Conservation (phyloP, 2,113 vertebrate genomes). For the Rhinopomastus cyanomelas region DNA sequence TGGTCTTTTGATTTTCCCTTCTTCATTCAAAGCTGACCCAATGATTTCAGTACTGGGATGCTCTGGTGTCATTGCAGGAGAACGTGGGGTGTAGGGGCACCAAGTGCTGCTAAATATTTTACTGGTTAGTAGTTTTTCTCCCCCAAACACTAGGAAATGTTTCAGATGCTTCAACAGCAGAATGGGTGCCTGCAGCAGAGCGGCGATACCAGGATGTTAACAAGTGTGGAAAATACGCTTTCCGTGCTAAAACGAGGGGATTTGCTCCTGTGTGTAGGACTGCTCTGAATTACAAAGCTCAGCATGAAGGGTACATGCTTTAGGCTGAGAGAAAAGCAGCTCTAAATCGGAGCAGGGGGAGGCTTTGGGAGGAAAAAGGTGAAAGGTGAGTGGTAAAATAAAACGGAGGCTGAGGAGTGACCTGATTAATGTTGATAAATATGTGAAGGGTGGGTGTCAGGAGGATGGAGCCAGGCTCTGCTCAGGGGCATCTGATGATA, state of each 20-base stretch:
- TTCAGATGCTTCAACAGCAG: constrained; percentile 42
- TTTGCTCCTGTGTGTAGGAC: background rate
- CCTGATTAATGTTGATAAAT: no score
- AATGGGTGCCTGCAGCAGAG: constrained; percentile 6
- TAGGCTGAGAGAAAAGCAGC: background rate
- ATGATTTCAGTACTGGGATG: background rate
- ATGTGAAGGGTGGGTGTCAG: no score
- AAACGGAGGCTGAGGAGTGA: no score
- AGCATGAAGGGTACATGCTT: background rate
- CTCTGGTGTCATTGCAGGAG: background rate
- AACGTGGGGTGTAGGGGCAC: background rate
- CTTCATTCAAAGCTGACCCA: background rate
- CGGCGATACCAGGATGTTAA: background rate
- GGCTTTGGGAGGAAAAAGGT: background rate
- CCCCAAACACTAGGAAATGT: constrained; percentile 1
- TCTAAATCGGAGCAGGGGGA: background rate
- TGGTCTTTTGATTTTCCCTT: background rate
- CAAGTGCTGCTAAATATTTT: constrained; percentile 36
- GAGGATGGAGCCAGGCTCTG: no score
- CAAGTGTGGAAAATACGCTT: constrained; percentile 43
- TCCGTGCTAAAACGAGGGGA: background rate
- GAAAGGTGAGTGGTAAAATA: background rate
- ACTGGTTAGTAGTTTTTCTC: constrained; percentile 14
- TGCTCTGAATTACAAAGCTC: background rate
- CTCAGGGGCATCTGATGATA: no score